A percentile compares a stretch with the other conserved stretches of the same genome.
Evolutionary conservation across 2,888 invertebrate genomes (phyloP).

Genomic region (Meta bourneti): DNA sequence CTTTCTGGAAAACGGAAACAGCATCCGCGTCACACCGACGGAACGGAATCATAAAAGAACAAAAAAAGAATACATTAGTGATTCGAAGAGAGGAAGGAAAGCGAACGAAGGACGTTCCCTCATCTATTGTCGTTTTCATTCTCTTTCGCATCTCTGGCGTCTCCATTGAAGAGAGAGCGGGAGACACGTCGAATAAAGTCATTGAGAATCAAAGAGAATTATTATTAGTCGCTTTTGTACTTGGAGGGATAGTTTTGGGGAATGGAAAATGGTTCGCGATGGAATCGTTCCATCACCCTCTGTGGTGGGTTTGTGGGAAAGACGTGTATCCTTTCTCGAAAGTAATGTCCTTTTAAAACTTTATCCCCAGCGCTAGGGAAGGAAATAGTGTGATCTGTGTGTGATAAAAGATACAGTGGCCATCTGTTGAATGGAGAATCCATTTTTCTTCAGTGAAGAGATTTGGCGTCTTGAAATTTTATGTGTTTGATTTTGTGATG

Average conservation of each 20-base stretch:
- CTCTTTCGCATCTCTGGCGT: not conserved
- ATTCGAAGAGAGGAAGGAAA: slow-evolving; percentile 1
- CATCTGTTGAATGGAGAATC: not conserved
- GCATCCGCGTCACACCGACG: not conserved
- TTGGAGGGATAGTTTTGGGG: not conserved
- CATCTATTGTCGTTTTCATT: slow-evolving; percentile 14
- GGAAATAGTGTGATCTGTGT: not conserved
- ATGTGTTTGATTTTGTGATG: too few relatives aligned
- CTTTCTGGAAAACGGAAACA: not conserved
- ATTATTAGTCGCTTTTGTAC: slow-evolving; percentile 4
- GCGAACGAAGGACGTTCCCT: slow-evolving; percentile 19
- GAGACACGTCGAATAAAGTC: slow-evolving; percentile 1
- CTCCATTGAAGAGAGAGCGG: slow-evolving; percentile 10
- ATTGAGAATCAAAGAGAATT: slow-evolving; percentile 20
- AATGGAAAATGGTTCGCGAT: not conserved
- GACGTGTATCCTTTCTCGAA: not conserved
- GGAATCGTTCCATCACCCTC: not conserved
- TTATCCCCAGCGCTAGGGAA: not conserved
- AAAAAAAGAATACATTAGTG: slow-evolving; percentile 37
- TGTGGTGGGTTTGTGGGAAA: not conserved
- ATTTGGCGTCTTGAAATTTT: not conserved
- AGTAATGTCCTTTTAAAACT: not conserved
- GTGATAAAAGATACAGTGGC: not conserved
- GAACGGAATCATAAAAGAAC: not conserved
- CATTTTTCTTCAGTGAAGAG: not conserved